A percentile compares a stretch with the other conserved stretches of the same genome.
Conservation (phyloP, 1,140 invertebrate genomes). For the Pararge aegeria region DNA sequence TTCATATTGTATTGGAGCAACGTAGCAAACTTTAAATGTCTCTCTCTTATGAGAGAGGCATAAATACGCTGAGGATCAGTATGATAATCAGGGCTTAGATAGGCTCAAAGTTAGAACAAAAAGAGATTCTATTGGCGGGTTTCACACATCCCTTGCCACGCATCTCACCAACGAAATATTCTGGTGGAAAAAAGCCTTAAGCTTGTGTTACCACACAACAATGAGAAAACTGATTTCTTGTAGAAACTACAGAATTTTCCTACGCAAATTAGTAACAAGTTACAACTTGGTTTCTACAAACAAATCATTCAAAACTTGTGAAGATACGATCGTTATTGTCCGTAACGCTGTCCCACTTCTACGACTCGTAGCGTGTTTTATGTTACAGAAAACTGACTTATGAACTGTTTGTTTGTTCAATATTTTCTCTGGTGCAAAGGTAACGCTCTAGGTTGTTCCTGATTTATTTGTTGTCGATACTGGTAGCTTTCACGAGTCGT, state of each 20-base stretch:
- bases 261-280: neutral
- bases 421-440: slow-evolving; percentile 41
- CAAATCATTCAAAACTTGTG: slow-evolving; percentile 28
- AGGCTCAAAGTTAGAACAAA: too few relatives aligned
- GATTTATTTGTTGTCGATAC: slow-evolving; percentile 71
- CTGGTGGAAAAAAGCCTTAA: too few relatives aligned
- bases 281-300: slow-evolving; percentile 7
- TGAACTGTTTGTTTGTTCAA: slow-evolving; percentile 44
- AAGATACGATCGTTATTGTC: slow-evolving; percentile 44
- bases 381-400: slow-evolving; percentile 49
- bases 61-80: too few relatives aligned
- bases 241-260: neutral
- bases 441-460: slow-evolving; percentile 50
- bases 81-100: too few relatives aligned
- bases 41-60: too few relatives aligned
- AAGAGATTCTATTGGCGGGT: too few relatives aligned
- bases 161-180: too few relatives aligned
- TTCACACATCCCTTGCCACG: too few relatives aligned
- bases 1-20: too few relatives aligned
- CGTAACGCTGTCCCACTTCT: slow-evolving; percentile 42
- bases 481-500: slow-evolving; percentile 61
- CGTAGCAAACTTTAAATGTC: too few relatives aligned
- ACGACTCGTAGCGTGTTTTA: slow-evolving; percentile 43
- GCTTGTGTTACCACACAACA: too few relatives aligned
- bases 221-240: neutral